Conservation (phyloP, 2,888 invertebrate genomes). For the Ochropleura leucogaster region DNA sequence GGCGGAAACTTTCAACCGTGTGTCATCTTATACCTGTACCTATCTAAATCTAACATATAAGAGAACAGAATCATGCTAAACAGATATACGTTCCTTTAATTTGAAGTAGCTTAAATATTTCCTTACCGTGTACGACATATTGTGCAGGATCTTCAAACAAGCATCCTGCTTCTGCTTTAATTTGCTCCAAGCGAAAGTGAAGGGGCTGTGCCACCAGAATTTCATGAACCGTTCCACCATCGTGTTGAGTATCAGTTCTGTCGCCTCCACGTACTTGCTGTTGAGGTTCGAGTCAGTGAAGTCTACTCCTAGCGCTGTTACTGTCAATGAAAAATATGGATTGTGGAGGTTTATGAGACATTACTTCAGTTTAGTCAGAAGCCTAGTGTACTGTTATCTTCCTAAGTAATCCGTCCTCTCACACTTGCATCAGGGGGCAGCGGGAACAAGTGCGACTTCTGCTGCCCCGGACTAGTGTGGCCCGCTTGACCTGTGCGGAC, state of each 20-base stretch:
- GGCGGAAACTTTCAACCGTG: too few species aligned
- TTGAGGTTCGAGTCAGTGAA: constrained; percentile 78
- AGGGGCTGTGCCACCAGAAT: constrained; percentile 78
- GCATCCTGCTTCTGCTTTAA: constrained; percentile 79
- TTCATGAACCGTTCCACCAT: constrained; percentile 80
- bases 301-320: constrained; percentile 82
- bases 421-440: too few species aligned
- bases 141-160: constrained; percentile 78
- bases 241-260: constrained; percentile 77
- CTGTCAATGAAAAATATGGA: constrained; percentile 63
- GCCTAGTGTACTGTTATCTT: not conserved
- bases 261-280: constrained; percentile 79
- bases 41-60: too few species aligned
- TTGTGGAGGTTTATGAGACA: not conserved
- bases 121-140: constrained; percentile 79
- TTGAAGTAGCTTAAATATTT: not conserved
- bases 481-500: too few species aligned
- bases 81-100: too few species aligned
- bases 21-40: too few species aligned
- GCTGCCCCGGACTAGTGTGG: too few species aligned
- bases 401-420: not conserved
- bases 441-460: too few species aligned
- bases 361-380: too few species aligned
- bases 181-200: constrained; percentile 74
- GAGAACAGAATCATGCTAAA: too few species aligned